A percentile compares a stretch with the other conserved stretches of the same genome.
Evolutionary conservation across 2,113 vertebrate genomes (phyloP).

Genomic region (Saccopteryx bilineata): DNA sequence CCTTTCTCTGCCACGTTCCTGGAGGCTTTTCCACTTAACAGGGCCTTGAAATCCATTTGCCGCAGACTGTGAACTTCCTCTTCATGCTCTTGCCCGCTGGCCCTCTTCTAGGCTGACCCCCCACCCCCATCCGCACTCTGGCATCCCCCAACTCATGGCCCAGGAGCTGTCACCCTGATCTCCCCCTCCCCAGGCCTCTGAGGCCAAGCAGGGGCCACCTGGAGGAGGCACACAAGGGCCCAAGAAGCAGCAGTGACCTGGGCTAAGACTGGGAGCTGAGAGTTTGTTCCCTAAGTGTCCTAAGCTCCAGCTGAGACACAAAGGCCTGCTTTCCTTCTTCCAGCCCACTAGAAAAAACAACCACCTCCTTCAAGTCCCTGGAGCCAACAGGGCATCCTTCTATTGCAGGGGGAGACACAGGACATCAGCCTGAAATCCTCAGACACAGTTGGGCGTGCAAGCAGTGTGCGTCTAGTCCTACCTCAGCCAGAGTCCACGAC

Average conservation of each 20-base stretch:
- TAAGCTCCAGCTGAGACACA: not conserved
- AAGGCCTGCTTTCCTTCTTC: not conserved
- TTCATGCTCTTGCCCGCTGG: conserved; percentile 52
- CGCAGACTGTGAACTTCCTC: conserved; percentile 71
- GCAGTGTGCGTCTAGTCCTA: not conserved
- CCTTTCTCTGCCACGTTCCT: conserved; percentile 74
- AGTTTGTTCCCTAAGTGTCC: conserved; percentile 1
- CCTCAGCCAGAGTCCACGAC: not conserved
- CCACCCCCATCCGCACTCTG: conserved; percentile 37
- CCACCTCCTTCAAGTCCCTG: not conserved
- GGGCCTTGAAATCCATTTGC: conserved; percentile 79
- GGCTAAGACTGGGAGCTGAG: not conserved
- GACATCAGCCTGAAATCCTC: not conserved
- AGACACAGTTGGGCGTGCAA: not conserved
- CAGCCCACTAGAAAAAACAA: not conserved
- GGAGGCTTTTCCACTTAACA: conserved; percentile 75
- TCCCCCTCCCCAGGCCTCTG: conserved; percentile 53
- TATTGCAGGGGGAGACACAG: not conserved
- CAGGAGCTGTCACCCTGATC: conserved; percentile 76
- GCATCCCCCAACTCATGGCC: conserved; percentile 59
- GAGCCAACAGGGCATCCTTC: not conserved
- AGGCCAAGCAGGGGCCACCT: conserved; percentile 74
- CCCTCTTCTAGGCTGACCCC: conserved; percentile 65
- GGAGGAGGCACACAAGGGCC: conserved; percentile 57
- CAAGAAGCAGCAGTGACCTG: conserved; percentile 39